Base-by-base conservation (phyloP, 1,140 invertebrate species). In the Ladona fulva region DNA sequence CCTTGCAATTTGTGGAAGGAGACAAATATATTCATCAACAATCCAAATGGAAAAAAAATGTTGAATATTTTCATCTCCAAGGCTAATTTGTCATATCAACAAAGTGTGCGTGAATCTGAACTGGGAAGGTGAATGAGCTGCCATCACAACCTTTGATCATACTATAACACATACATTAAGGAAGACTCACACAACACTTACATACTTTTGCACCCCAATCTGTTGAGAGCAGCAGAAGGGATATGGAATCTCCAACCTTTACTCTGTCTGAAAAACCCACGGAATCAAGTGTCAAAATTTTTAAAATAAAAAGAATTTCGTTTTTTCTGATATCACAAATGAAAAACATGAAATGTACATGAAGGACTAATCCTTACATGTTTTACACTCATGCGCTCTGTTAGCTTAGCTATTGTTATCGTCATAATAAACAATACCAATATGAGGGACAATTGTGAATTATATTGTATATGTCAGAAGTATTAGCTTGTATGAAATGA, bases 151-250 rank as follows among this genome's bases (percentile, higher is more conserved):
- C 12, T 6, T 66, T 22, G 52, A 66, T 66, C 52, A 66, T 22
- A 66, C 3, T 66, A 66, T 19, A 66, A 22, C 52, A 66, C 52
- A 66, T 22, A 66, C 52, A 66, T 22, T 22, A 19, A 66, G 52
- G 52, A 66, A 66, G 52, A 3, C 52, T 66, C 52, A 66, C 52
- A 66, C 52, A 66, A 66, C 52, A 66, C 52, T 66, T 16, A 22
- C 52, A 66, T 66, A 66, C 52, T 66, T 37, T 66, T 66, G 52
- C 52, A 66, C n/a, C 52, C 52, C 52, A 66, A 66, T 66, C 52
- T 66, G 52, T 66, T 66, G 14, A 66, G n/a, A 66, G 52, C 52
- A 66, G 52, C 52, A 19, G 16, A 66, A 22, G 52, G 12, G 52
- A 66, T 66, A 66, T 66, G 52, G 52, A 66, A 66, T 22, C 52